Evolutionary conservation across 2,113 vertebrate species (phyloP).

Genomic region (Myiozetetes cayanensis): DNA sequence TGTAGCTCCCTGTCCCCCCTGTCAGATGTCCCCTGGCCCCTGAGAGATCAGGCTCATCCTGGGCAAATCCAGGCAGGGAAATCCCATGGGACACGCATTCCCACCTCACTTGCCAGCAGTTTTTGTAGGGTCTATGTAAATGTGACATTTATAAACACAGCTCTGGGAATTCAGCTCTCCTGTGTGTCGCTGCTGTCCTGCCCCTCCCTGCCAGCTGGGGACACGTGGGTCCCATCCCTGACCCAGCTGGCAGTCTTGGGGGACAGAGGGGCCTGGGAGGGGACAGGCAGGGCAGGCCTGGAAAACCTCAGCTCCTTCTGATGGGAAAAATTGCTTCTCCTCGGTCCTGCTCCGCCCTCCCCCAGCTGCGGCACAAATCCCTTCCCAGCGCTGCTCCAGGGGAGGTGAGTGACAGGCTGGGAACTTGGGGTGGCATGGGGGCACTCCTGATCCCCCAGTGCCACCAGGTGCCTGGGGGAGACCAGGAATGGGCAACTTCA

Average conservation of each 20-base stretch:
- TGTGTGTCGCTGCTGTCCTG: neutral
- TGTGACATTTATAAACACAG: rapidly evolving
- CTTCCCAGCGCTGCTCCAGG: neutral
- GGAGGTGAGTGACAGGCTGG: neutral
- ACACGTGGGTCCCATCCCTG: neutral
- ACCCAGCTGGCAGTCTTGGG: neutral
- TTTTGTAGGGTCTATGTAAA: neutral
- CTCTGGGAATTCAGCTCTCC: rapidly evolving
- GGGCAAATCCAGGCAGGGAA: neutral
- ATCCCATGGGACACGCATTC: rapidly evolving
- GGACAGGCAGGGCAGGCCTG: neutral
- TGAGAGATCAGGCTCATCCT: constrained; percentile 32
- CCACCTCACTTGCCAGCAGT: rapidly evolving
- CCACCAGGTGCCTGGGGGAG: neutral
- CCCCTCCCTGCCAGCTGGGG: neutral
- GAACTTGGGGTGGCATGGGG: rapidly evolving
- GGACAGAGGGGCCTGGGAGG: neutral
- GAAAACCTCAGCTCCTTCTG: neutral
- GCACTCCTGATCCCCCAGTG: neutral
- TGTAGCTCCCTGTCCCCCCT: neutral
- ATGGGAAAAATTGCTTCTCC: neutral
- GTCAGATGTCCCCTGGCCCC: constrained; percentile 40
- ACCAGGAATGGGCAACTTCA: neutral
- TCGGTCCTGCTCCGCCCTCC: rapidly evolving
- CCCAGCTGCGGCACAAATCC: neutral